Conservation (phyloP, 2,888 invertebrate genomes). For the Pristionchus japonicus region DNA sequence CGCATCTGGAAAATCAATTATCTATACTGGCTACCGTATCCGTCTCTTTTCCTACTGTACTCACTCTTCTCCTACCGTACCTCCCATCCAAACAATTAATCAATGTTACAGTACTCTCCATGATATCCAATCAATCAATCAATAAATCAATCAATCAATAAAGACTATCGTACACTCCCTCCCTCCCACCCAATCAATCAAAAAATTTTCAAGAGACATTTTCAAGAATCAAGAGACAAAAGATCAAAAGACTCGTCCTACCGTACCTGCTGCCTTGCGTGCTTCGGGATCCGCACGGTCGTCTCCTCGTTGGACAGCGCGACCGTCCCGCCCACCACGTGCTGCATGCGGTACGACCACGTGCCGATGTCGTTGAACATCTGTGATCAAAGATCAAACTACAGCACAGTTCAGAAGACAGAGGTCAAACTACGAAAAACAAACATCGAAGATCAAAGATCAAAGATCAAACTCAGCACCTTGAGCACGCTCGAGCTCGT, state of each 20-base stretch:
- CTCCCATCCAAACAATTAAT: no score
- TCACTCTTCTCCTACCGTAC: not conserved
- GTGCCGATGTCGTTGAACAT: constrained; percentile 72
- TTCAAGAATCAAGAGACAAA: not conserved
- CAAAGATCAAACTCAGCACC: constrained; percentile 50
- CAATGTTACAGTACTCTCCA: no score
- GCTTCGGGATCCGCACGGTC: constrained; percentile 54
- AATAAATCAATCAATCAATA: no score
- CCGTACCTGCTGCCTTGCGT: constrained; percentile 40
- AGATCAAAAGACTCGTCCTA: not conserved
- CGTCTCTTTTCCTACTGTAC: not conserved
- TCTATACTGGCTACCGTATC: not conserved
- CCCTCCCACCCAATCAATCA: not conserved
- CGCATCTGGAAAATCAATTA: constrained; percentile 59
- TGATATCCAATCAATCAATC: no score
- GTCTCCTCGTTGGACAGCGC: constrained; percentile 58
- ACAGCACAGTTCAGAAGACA: not conserved
- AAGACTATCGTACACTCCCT: not conserved
- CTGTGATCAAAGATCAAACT: constrained; percentile 38
- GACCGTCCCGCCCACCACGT: constrained; percentile 62
- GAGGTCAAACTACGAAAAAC: not conserved
- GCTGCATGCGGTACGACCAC: constrained; percentile 67
- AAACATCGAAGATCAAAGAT: not conserved
- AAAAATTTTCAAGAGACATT: no score
- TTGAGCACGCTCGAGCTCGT: constrained; percentile 65